Conservation (phyloP, 1,140 invertebrate genomes). For the Microplitis mediator region DNA sequence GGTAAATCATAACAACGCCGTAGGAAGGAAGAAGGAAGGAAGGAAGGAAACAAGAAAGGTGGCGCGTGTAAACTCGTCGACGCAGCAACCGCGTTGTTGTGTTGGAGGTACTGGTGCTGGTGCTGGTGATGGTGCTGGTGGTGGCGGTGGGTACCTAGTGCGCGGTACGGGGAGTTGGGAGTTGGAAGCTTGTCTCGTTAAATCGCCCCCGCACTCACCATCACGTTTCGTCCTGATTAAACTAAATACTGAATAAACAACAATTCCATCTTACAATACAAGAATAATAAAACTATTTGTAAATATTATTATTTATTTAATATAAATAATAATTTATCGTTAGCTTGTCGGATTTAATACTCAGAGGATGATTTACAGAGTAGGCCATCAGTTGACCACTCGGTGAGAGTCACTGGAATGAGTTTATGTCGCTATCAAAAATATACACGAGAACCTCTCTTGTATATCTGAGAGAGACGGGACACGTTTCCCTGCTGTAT, state of each 20-base stretch:
- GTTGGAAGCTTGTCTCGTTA: not conserved
- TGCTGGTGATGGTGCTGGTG: not conserved
- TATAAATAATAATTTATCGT: slow-evolving; percentile 1
- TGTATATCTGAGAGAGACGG: slow-evolving; percentile 46
- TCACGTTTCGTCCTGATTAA: slow-evolving; percentile 45
- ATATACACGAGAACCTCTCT: slow-evolving; percentile 49
- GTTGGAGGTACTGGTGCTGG: slow-evolving; percentile 29
- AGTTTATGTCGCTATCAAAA: slow-evolving; percentile 60
- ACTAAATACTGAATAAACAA: slow-evolving; percentile 33
- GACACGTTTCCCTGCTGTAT: no score
- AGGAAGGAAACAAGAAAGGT: slow-evolving; percentile 42
- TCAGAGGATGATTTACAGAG: not conserved
- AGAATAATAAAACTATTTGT: no score
- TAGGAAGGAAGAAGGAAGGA: slow-evolving; percentile 33
- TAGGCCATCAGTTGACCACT: slow-evolving; percentile 11
- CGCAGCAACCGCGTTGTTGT: slow-evolving; percentile 39
- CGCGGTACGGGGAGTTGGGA: no score
- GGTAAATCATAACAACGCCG: slow-evolving; percentile 47
- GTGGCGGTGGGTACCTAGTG: no score
- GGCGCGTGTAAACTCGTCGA: slow-evolving; percentile 54
- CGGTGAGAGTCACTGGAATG: slow-evolving; percentile 56
- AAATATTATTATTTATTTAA: no score
- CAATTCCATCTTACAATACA: not conserved
- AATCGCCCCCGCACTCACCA: not conserved
- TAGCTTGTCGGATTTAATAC: slow-evolving; percentile 36